Evolutionary conservation across 1,140 invertebrate species (phyloP), one percentile per base, ranked within the genome.

Genomic region (Cydia fagiglandana): DNA sequence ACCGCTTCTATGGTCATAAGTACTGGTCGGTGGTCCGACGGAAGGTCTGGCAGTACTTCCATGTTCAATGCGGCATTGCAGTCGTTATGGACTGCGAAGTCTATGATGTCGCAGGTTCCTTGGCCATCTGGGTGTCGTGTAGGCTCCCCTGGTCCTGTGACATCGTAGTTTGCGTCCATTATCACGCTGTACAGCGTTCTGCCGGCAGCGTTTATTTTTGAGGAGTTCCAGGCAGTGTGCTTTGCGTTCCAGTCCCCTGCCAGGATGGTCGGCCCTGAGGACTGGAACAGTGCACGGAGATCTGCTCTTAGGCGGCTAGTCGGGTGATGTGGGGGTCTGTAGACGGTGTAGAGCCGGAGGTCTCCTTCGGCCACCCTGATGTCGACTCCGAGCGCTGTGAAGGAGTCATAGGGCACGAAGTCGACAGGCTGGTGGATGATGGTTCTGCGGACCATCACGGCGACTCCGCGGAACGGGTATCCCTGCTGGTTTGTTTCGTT

Each of bases 241-340:
- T 74, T 74, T 24, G 38, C 38, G 73, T 74, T 74, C 17, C 17
- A 34, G 73, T 74, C 73, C 2, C 73, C 73, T 3, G 73, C 73
- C 7, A 61, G 15, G 38, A 74, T 74, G 47, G 28, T 30, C 20
- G 24, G 50, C 50, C 12, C 30, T 4, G 47, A 15, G 10, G 73
- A 74, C 38, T 28, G n/a, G 45, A 74, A 12, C 0, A 74, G 17
- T 4, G 53, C 24, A 6, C 20, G 24, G 28, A 61, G 47, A 10
- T 74, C 73, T 24, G 45, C n/a, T 7, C 15, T 17, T 2, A 56
- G n/a, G 20, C 4, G 56, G 2, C 24, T 17, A 1, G n/a, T 53
- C 4, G 64, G 15, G 4, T 20, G 6, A 0, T 5, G 20, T 1
- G 61, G 15, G 5, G 73, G 73, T 7, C 41, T n/a, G 73, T 74